These are phyloP conservation scores for Agapornis canus DNA, from an alignment of 2,797 vertebrate genomes.

Conservation along the genomic window DNA sequence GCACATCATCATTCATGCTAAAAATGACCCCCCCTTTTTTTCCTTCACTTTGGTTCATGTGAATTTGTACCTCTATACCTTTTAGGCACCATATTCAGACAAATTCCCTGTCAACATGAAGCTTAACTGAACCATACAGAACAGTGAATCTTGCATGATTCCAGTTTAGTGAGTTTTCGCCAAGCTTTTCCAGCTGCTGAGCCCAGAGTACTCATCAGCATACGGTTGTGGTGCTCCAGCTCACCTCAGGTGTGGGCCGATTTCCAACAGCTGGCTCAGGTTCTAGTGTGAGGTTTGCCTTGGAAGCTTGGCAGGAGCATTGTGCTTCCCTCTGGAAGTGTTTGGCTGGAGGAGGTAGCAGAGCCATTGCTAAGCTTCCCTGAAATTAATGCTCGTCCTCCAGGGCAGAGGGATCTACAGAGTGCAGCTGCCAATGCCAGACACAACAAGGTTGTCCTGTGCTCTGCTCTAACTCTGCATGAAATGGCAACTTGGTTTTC, in stretches of 20 bases:
- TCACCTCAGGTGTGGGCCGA: neutral
- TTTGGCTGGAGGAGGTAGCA: neutral
- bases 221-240: neutral
- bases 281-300: fast-evolving
- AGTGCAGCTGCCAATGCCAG: too few relatives aligned
- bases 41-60: neutral
- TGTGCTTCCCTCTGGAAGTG: fast-evolving
- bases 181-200: neutral
- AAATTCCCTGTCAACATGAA: neutral
- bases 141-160: neutral
- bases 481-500: neutral
- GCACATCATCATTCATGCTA: neutral
- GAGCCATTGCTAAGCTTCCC: neutral
- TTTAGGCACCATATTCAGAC: neutral
- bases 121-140: neutral
- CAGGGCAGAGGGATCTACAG: neutral
- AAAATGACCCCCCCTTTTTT: neutral
- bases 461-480: neutral
- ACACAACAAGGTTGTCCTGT: fast-evolving
- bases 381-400: neutral
- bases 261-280: neutral
- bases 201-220: neutral
- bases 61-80: neutral
- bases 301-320: neutral
- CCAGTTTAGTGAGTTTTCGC: neutral